These are phyloP conservation scores for Rhamnusium bicolor DNA, from an alignment of 2,888 invertebrate genomes.

Conservation along the genomic window DNA sequence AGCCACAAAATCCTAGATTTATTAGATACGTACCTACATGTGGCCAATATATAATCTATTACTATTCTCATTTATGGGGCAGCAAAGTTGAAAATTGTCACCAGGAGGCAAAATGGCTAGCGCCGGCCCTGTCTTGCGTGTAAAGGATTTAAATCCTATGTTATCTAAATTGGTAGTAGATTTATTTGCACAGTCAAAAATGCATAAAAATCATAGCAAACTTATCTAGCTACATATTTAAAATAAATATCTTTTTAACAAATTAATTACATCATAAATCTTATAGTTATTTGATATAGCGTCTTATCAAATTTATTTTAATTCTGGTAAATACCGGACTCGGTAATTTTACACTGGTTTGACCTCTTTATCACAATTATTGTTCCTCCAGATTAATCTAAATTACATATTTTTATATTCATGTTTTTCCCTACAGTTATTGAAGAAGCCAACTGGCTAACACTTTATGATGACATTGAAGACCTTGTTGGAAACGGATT, in stretches of 20 bases:
- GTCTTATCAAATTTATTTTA: no score
- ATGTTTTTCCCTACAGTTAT: constrained; percentile 78
- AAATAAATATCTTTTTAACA: not conserved
- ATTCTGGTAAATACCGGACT: not conserved
- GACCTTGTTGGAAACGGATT: constrained; percentile 79
- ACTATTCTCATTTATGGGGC: no score
- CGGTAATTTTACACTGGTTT: not conserved
- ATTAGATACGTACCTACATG: no score
- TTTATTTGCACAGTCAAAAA: no score
- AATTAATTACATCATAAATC: not conserved
- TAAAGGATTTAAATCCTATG: no score
- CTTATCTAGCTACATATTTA: not conserved
- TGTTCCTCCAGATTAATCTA: not conserved
- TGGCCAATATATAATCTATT: no score
- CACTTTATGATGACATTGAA: constrained; percentile 82
- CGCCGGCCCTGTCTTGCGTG: no score
- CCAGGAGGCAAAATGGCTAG: no score
- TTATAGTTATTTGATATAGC: not conserved
- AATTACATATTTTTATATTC: no score
- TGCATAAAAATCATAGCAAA: not conserved
- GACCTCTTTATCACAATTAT: constrained; percentile 12
- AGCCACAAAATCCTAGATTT: no score
- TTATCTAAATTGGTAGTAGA: no score
- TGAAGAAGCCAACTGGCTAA: constrained; percentile 94
- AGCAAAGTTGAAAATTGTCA: no score